Evolutionary conservation across 2,797 vertebrate genomes (phyloP), one percentile per base, ranked within the genome.

Genomic region (Epinephelus awoara): DNA sequence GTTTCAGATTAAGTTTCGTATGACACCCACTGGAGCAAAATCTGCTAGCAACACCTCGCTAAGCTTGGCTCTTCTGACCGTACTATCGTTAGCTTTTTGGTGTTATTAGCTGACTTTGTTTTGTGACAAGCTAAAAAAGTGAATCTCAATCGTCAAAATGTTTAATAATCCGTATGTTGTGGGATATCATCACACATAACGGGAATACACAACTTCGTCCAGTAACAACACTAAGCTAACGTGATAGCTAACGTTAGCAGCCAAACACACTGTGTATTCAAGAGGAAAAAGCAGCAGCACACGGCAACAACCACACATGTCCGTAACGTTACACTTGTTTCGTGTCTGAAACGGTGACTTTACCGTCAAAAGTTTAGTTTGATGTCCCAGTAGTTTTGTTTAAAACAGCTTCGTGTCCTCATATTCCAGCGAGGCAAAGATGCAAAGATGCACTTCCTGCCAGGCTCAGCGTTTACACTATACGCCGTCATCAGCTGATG

Each of bases 401-500:
- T 44, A 8, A 67, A 65, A 65, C 59, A 2, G 79, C 65, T 72
- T 83, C 72, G 85, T 65, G 19, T 85, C 55, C 68, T 92, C 91
- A 91, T 93, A 83, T 73, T 91, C 88, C 77, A 80, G 77, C n/a
- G 50, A 78, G 54, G 34, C n/a, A 46, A 44, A 83, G 49, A 67
- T 63, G 34, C n/a, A 46, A 44, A 83, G 49, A 67, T 63, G 49
- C 87, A 93, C 94, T 95, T 95, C 94, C 94, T 94, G 93, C 66
- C 79, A 46, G 52, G 72, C 79, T 59, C 68, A 15, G 78, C 70
- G 57, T 46, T 86, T 79, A 87, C 74, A 75, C 25, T 79, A 88
- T 83, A 76, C 82, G 79, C 83, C 85, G 84, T 85, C 94, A 92
- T 94, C 96, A 97, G 96, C 96, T 97, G 96, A 94, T 91, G 87